Evolutionary conservation across 2,797 vertebrate genomes (phyloP).

Genomic region (Glossophaga mutica): DNA sequence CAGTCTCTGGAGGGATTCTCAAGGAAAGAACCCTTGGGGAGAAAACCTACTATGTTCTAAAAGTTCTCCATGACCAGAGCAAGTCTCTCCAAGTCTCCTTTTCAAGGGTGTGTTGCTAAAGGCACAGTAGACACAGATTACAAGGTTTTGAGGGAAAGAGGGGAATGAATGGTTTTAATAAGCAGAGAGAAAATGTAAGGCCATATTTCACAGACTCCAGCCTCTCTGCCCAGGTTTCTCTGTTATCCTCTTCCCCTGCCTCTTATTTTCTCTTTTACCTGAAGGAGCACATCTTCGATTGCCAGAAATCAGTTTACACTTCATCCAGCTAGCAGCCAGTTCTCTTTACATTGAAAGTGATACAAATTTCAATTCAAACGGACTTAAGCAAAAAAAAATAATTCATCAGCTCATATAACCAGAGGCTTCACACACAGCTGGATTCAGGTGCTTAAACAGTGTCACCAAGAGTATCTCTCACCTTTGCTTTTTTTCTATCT

Average conservation of each 20-base stretch:
- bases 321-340: neutral
- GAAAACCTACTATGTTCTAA: neutral
- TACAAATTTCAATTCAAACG: neutral
- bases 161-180: neutral
- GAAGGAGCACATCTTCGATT: neutral
- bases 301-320: neutral
- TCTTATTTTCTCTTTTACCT: neutral
- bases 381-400: neutral
- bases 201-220: neutral
- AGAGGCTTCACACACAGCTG: neutral
- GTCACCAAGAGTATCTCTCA: neutral
- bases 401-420: neutral
- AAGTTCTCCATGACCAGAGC: neutral
- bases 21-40: neutral
- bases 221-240: neutral
- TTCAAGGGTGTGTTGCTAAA: neutral
- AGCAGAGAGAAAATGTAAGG: neutral
- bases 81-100: neutral
- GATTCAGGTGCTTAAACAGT: neutral
- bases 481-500: neutral
- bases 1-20: neutral
- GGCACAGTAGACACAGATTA: neutral
- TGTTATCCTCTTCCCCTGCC: neutral
- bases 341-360: neutral
- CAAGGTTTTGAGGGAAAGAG: neutral